Evolutionary conservation across 2,888 invertebrate genomes (phyloP).

Genomic region (Himalopsyche kuldschensis): DNA sequence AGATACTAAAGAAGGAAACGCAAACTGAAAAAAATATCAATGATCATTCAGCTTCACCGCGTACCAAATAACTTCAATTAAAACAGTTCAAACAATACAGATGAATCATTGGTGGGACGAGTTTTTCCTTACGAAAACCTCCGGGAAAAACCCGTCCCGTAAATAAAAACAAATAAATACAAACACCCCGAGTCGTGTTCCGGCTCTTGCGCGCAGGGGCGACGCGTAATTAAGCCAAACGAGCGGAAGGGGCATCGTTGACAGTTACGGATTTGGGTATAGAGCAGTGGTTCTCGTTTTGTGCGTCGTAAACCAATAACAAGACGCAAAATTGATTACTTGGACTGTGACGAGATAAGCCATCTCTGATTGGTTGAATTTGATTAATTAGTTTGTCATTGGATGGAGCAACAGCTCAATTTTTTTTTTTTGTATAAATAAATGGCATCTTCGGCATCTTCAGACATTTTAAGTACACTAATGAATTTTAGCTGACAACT

Average conservation of each 20-base stretch:
- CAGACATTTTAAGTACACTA: too few species aligned
- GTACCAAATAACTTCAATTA: neutral
- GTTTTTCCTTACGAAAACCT: neutral
- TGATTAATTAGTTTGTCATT: too few species aligned
- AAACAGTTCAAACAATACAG: neutral
- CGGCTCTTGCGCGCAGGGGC: neutral
- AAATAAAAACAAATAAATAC: neutral
- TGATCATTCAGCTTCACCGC: neutral
- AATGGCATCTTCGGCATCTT: too few species aligned
- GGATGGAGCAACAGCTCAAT: too few species aligned
- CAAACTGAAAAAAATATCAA: neutral
- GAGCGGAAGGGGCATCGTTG: constrained; percentile 12
- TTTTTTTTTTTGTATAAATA: too few species aligned
- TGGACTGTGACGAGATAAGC: too few species aligned
- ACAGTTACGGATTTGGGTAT: neutral
- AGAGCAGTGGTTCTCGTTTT: neutral
- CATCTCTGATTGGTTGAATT: too few species aligned
- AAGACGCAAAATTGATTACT: too few species aligned
- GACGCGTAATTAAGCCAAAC: constrained; percentile 20
- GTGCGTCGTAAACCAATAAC: too few species aligned
- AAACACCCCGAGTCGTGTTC: neutral
- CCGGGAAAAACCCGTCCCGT: neutral
- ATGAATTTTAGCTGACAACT: too few species aligned
- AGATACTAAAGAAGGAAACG: too few species aligned
- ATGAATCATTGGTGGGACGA: neutral